phyloP scores from a whole-genome alignment of 23 tunicate genomes.

The Botrylloides violaceus region DNA sequence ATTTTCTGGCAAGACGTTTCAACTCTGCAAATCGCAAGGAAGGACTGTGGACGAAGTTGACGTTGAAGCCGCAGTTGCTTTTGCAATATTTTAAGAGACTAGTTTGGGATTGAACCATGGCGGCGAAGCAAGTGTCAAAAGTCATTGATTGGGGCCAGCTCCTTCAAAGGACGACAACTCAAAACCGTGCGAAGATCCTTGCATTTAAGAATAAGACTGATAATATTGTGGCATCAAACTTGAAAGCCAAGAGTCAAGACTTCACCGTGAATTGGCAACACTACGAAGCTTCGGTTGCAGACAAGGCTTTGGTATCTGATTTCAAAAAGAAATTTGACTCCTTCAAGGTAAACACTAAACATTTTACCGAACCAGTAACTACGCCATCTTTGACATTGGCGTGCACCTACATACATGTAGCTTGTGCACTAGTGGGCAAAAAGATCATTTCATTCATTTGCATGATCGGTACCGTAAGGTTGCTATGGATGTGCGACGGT shows the following conservation, averaged over 20 bases:
- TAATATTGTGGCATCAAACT: constrained; percentile 55
- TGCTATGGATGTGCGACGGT: no score
- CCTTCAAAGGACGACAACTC: constrained; percentile 66
- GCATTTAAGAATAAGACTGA: constrained; percentile 95
- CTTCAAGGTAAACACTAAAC: constrained; percentile 27
- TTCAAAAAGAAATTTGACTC: constrained; percentile 63
- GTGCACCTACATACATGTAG: no score
- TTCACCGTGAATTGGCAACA: constrained; percentile 78
- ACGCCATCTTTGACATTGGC: no score
- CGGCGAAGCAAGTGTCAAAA: constrained; percentile 41
- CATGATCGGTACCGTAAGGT: no score
- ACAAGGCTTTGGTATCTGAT: constrained; percentile 79
- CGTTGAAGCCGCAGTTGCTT: no score
- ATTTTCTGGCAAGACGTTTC: no score
- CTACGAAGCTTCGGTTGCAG: constrained; percentile 53
- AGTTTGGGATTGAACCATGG: no score
- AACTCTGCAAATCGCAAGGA: no score
- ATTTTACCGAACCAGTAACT: neutral
- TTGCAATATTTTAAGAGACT: no score
- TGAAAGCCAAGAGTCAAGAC: constrained; percentile 63
- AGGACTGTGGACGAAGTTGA: no score
- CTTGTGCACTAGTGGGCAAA: no score
- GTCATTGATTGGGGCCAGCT: constrained; percentile 81
- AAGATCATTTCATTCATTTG: no score
- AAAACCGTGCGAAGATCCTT: constrained; percentile 34